Base-by-base conservation (phyloP, 2,888 invertebrate species). In the Heliconius ismenius region DNA sequence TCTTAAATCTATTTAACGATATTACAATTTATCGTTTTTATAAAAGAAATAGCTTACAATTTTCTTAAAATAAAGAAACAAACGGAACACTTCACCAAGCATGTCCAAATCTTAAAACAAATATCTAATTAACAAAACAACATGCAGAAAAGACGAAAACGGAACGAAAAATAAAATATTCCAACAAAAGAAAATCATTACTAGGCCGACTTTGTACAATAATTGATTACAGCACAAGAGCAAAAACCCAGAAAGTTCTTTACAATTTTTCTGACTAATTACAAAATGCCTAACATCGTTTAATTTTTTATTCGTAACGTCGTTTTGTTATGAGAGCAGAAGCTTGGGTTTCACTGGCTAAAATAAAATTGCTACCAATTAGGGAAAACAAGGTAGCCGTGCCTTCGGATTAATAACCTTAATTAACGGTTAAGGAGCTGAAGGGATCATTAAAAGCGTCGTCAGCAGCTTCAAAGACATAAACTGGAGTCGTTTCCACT, bases 281-380 rank as follows among this genome's bases (percentile, higher is more conserved):
- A 76, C 67, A 81, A 78, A 80, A 82, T 79, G 76, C 70, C 77
- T 78, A 77, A 80, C 74, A 79, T 77, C 78, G 78, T 80, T 80
- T 82, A 81, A 80, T 79, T 79, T 82, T 82, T 81, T 78, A 81
- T 81, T 76, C 80, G 77, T 76, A 78, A 77, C 74, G 78, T 78
- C 79, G 86, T 87, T 86, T 88, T 90, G 89, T 91, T 88, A 89
- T 90, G 87, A 87, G 88, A 89, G 84, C 87, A 84, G 83, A 82
- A 83, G 84, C 87, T 83, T 83, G 83, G 84, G 88, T 88, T 88
- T 86, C 84, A 83, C 82, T 81, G 82, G 85, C 83, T 88, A 85
- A 89, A 91, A 92, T 92, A 91, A 92, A 92, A 91, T 88, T 91
- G 89, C 88, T 87, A 89, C 91, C 92, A 92, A 92, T 93, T 93